These are phyloP conservation scores for Sandelia bainsii DNA, from an alignment of 2,797 vertebrate genomes.

Conservation along the genomic window DNA sequence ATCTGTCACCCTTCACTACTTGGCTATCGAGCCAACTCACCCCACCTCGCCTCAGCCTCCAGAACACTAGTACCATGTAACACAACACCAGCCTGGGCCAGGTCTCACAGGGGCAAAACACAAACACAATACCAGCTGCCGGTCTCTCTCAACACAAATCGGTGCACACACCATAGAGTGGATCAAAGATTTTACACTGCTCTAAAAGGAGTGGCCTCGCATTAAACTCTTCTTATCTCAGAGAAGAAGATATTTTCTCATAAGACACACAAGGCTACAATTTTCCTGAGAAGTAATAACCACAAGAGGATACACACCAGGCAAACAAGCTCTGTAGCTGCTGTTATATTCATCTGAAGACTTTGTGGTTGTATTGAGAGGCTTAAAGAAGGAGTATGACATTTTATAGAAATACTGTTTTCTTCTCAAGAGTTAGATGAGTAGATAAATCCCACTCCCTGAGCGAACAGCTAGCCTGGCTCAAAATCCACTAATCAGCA, in stretches of 20 bases:
- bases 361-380: neutral
- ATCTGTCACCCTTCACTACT: conserved; percentile 64
- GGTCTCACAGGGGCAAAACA: conserved; percentile 69
- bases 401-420: neutral
- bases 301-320: neutral
- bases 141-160: conserved; percentile 21
- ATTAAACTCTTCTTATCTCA: conserved; percentile 28
- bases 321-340: conserved; percentile 12
- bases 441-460: neutral
- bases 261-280: neutral
- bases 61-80: conserved; percentile 68
- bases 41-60: conserved; percentile 59
- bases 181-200: conserved; percentile 51
- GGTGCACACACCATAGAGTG: conserved; percentile 10
- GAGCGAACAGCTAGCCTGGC: neutral
- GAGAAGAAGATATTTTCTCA: conserved; percentile 1
- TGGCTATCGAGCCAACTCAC: conserved; percentile 54
- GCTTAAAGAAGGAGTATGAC: neutral
- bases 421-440: neutral
- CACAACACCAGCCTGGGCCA: conserved; percentile 64
- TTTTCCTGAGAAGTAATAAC: conserved; percentile 32
- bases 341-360: neutral
- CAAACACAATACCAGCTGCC: conserved; percentile 75
- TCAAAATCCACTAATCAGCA: neutral
- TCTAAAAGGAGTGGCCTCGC: conserved; percentile 41